Base-by-base conservation (phyloP, 2,888 invertebrate genomes). In the Amphipoea oculea region DNA sequence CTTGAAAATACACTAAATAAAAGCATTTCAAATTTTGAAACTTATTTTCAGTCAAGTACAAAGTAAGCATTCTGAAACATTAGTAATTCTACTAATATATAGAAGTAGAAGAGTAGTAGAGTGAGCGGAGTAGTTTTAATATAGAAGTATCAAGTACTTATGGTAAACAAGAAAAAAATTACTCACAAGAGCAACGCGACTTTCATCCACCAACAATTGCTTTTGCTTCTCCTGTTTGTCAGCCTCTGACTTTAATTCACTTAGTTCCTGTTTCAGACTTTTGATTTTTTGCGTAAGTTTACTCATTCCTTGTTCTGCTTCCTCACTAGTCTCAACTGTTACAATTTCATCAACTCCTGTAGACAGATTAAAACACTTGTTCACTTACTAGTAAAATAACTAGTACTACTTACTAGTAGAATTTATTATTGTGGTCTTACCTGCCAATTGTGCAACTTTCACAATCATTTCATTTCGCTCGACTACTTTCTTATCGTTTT, bases 401-500 rank as follows among this genome's bases (percentile, higher is more conserved):
- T n/a, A 11, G 23, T 60, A 60, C n/a, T 60, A 60, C 57, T 60
- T 60, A 60, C 57, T 60, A 45, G 23, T 65, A 4, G 1, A 73
- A 69, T 29, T 45, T n/a, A 45, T 54, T 60, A 14, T 5, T 12
- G 29, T 62, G 14, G 14, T 20, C 79, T 86, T 89, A 96, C 96
- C 96, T 79, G 95, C 96, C 74, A 95, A 87, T 86, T 95, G 93
- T 5, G 95, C 96, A 74, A 96, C 94, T 67, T 95, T 94, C 1
- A 95, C 90, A 85, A 97, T 93, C 92, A 95, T 93, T 69, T 92
- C 91, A 87, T 96, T 95, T 82, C 95, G 95, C 73, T 94, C 95
- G 66, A 95, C 92, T 73, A 97, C 95, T 88, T 95, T 96, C 82
- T 97, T 95, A 85, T 97, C 96, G 85, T 97, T 96, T 88, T 97